A percentile compares a stretch with the other conserved stretches of the same genome.
These are phyloP conservation scores for Gandaritis pyraliata DNA, from an alignment of 2,888 invertebrate species.

Conservation along the genomic window DNA sequence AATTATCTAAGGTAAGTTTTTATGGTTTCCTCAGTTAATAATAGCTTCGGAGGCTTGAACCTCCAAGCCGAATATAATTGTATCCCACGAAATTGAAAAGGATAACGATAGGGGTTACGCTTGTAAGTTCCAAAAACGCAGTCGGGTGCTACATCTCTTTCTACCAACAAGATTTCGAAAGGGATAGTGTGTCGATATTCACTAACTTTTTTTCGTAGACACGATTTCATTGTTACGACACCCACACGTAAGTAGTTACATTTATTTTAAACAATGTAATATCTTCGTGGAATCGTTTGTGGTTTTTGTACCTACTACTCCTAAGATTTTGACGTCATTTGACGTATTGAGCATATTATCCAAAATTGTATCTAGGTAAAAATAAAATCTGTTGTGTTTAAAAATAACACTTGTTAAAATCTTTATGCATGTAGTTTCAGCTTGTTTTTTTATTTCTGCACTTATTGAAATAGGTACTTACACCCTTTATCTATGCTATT, in stretches of 20 bases:
- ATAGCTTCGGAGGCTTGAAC: slow-evolving; percentile 44
- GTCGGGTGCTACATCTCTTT: slow-evolving; percentile 57
- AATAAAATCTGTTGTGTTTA: background rate
- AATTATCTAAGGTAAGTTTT: slow-evolving; percentile 58
- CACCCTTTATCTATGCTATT: background rate
- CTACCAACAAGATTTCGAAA: slow-evolving; percentile 45
- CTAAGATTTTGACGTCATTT: slow-evolving; percentile 10
- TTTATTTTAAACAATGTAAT: slow-evolving; percentile 20
- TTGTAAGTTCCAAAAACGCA: slow-evolving; percentile 69
- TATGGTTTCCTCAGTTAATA: slow-evolving; percentile 58
- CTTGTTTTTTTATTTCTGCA: too few relatives aligned
- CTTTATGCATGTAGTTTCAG: too few relatives aligned
- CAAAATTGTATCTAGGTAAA: background rate
- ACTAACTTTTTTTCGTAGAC: slow-evolving; percentile 69
- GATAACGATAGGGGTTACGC: slow-evolving; percentile 73
- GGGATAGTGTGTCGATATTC: slow-evolving; percentile 59
- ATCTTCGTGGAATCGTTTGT: slow-evolving; percentile 28
- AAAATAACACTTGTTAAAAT: too few relatives aligned
- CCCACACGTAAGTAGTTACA: slow-evolving; percentile 29
- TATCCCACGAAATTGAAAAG: slow-evolving; percentile 74
- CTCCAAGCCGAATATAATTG: slow-evolving; percentile 67
- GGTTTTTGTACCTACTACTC: slow-evolving; percentile 28
- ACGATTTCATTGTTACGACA: slow-evolving; percentile 44
- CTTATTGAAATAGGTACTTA: too few relatives aligned
- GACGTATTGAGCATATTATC: background rate